Evolutionary conservation across 2,888 invertebrate genomes (phyloP), one percentile per base, ranked within the genome.

Genomic region (Tethea ocularis): DNA sequence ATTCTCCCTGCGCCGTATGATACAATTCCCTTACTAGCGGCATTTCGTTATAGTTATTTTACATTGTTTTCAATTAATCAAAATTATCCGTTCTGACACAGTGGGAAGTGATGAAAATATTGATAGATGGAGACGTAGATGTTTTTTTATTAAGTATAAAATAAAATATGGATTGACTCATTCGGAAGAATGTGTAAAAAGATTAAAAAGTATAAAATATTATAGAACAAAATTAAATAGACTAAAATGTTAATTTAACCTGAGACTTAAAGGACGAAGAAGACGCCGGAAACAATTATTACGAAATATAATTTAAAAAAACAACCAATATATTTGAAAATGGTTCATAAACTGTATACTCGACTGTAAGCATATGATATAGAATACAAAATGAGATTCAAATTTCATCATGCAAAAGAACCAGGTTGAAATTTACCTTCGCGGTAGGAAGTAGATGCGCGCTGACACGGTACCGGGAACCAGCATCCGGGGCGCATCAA

Each of bases 381-480:
- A 51, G 60, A 53, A 52, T 61, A 52, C 59, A 58, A 62, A 62
- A 65, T 52, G 61, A 54, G 56, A 61, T 59, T 55, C 46, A 46
- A 46, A 63, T 55, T 58, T 61, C 51, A 51, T 57, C 58, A 61
- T 51, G 61, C 57, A 57, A 56, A 68, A 64, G 69, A 60, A 61
- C 58, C 59, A 62, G 64, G 61, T 51, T 52, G 41, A 62, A 67
- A 71, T 66, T 63, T 65, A 63, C 46, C 56, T 60, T 62, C 59
- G 62, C 41, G 70, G 66, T 64, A 69, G 74, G 72, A 74, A 68
- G 72, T 63, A 67, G 63, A 66, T 62, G 55, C 38, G 56, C 63
- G 67, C 60, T 72, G 74, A 72, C 75, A 74, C 60, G 65, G 63
- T 46, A 58, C 63, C 67, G 68, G 68, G 68, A 70, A 61, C 66